phyloP scores from a whole-genome alignment of 92 coral and sea anemone genomes.

The Epizoanthus rinbou region DNA sequence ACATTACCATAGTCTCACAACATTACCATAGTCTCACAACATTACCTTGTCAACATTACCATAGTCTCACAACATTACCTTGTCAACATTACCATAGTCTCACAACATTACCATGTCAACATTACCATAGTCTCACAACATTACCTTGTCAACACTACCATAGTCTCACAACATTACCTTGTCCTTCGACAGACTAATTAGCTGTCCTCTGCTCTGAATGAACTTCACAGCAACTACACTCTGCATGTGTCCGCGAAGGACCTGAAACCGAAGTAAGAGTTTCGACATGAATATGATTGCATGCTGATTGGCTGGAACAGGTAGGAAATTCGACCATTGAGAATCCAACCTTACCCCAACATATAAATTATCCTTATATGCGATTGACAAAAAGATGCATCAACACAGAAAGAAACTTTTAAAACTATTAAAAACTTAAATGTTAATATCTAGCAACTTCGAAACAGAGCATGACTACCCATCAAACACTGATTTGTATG shows the following conservation, averaged over 20 bases:
- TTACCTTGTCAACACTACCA: conserved; percentile 70
- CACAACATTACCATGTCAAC: conserved; percentile 68
- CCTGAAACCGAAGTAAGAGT: conserved; percentile 50
- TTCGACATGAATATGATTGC: background rate
- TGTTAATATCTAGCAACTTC: no score
- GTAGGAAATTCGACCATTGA: no score
- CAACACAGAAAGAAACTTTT: no score
- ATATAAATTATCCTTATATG: no score
- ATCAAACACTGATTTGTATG: no score
- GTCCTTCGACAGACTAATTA: conserved; percentile 93
- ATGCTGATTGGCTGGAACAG: background rate
- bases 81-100: conserved; percentile 47
- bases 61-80: conserved; percentile 38
- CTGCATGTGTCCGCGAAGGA: conserved; percentile 97
- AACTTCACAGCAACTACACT: conserved; percentile 89
- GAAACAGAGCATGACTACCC: no score
- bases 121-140: no score
- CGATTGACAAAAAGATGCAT: no score
- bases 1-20: no score
- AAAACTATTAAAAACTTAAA: no score
- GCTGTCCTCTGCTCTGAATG: conserved; percentile 86
- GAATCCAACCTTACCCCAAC: no score
- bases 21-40: no score
- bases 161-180: conserved; percentile 47
- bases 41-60: conserved; percentile 69